Base-by-base conservation (phyloP, 2,888 invertebrate species). In the Sycophila texana region DNA sequence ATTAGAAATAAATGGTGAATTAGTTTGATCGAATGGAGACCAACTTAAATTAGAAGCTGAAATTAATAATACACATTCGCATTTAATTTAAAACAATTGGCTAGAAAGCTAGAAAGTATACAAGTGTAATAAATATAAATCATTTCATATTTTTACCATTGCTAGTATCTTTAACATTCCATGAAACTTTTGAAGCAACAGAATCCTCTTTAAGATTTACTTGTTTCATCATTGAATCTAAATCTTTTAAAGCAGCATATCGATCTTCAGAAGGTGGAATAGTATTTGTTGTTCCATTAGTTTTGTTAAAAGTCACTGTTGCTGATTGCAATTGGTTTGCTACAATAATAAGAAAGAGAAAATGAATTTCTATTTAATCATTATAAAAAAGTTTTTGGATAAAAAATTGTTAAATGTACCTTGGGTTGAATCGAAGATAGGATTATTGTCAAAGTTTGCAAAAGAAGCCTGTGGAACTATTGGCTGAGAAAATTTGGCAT, bases 161-260 rank as follows among this genome's bases (percentile, higher is more conserved):
- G 70, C 83, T 85, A 14, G 83, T 80, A 76, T 39, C 39, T 77
- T 83, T 84, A n/a, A 87, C 77, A 80, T 86, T 87, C 89, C 89
- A 89, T 67, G 88, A 82, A 47, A 84, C 83, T 68, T 85, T 84
- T 61, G 84, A 63, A 49, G 84, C 74, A 47, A 84, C 83, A 10
- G 14, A 30, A 78, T 89, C 89, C 66, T 90, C 89, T 76, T 89
- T 89, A 18, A 90, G 82, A 74, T 89, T 89, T 18, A 88, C 86
- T 80, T 89, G 89, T 79, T 92, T 92, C 91, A 93, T 93, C 81
- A 93, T 87, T 67, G 91, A 92, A 87, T 98, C 98, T 87, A 99
- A 93, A 91, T 98, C 98, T 91, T 98, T 97, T 80, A 99, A 93
- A 71, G 98, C 98, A 83, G 98, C 98, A 91, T 99, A 99, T 84